A percentile compares a stretch with the other conserved stretches of the same genome.
phyloP scores from a whole-genome alignment of 2,113 vertebrate genomes.

The Beaufortia kweichowensis region DNA sequence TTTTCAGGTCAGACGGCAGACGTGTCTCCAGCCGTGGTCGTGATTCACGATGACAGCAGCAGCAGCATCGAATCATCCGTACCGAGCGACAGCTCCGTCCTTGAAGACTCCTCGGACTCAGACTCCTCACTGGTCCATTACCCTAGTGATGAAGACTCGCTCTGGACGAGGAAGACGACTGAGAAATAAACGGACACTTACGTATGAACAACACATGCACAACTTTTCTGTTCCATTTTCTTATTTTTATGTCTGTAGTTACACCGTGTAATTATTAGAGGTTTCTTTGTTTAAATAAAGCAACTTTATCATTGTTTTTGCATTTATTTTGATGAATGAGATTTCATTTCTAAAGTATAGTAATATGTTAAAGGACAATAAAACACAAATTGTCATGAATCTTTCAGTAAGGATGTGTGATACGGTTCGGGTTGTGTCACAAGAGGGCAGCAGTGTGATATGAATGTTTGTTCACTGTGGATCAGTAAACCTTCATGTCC shows the following conservation, averaged over 20 bases:
- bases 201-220: slow-evolving; percentile 8
- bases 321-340: not conserved
- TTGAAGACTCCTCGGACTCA: slow-evolving; percentile 36
- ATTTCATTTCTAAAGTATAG: too few relatives aligned
- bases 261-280: slow-evolving; percentile 18
- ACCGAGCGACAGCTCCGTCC: slow-evolving; percentile 28
- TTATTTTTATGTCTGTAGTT: slow-evolving; percentile 28
- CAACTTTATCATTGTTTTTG: slow-evolving; percentile 34
- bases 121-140: slow-evolving; percentile 8
- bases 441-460: slow-evolving; percentile 21
- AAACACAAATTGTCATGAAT: not conserved
- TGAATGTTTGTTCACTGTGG: not conserved
- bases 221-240: not conserved
- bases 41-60: slow-evolving; percentile 63
- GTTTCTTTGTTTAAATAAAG: slow-evolving; percentile 45
- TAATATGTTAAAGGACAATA: not conserved
- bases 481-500: not conserved
- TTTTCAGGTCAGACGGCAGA: slow-evolving; percentile 47
- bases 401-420: too few relatives aligned
- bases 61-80: slow-evolving; percentile 43
- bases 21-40: slow-evolving; percentile 53
- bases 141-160: not conserved
- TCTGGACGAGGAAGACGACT: not conserved
- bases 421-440: not conserved
- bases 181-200: not conserved